Conservation (phyloP, 2,888 invertebrate genomes). For the Chaitophorus viminalis region DNA sequence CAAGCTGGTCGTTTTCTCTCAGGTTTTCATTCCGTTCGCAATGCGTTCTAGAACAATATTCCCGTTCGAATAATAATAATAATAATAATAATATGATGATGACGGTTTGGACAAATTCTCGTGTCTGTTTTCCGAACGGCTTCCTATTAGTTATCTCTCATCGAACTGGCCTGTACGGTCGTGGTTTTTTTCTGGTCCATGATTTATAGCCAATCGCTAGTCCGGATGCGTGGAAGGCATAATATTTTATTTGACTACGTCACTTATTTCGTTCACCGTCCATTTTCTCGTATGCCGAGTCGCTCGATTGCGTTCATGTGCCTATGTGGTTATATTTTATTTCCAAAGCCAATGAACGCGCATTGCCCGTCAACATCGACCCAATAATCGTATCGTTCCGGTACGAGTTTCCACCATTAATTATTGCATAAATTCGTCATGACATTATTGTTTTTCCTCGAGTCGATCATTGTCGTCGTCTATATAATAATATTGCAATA, state of each 20-base stretch:
- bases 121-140: conserved; percentile 7
- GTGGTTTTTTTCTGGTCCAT: not conserved
- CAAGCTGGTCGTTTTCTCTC: not conserved
- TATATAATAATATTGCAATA: no score
- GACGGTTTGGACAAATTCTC: conserved; percentile 14
- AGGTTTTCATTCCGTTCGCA: not conserved
- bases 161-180: not conserved
- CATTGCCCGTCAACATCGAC: no score
- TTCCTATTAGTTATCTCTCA: conserved; percentile 27
- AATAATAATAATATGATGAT: no score
- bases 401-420: not conserved
- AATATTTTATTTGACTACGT: conserved; percentile 15
- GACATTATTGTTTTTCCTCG: no score
- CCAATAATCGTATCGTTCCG: no score
- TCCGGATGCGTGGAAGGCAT: not conserved
- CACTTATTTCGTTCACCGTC: not conserved
- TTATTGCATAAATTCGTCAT: no score
- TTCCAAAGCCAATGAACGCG: not conserved
- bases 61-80: not conserved
- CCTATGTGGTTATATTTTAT: not conserved
- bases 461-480: no score
- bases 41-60: not conserved
- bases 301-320: not conserved
- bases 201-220: conserved; percentile 25
- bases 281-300: not conserved